Evolutionary conservation across 2,888 invertebrate genomes (phyloP), one percentile per base, ranked within the genome.

Genomic region (Frankliniella fusca): DNA sequence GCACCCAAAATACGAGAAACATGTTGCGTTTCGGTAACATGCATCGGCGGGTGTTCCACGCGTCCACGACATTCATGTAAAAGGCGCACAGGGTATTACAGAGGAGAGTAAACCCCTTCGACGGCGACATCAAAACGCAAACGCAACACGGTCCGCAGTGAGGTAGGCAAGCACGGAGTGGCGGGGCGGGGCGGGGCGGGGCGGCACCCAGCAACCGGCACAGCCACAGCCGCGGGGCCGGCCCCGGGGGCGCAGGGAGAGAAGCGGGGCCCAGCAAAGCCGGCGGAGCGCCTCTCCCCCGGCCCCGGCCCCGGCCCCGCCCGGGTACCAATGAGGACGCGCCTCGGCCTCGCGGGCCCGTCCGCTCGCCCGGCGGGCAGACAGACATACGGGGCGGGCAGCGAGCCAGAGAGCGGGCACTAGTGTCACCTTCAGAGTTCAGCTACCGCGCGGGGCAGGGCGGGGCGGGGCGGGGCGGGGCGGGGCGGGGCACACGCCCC

Each of bases 391-490:
- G 27, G 70, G 70, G 70, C 70, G 27, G 70, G 70, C 70, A 76
- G 27, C 70, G 70, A 23, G 70, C 70, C 70, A 76, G 70, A 76
- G 70, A 76, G 12, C 70, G 70, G 70, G 70, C 70, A 76, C 70
- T 76, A 76, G 70, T 76, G 70, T 76, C 70, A 76, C 70, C 70
- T 76, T 76, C 70, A 76, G 70, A 76, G 70, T 76, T 76, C 70
- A 76, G 70, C 70, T 76, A 76, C 70, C 70, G 70, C 70, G 20
- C 18, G 18, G 12, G 54, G 15, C 12, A 7, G 54, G 54, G 54
- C 7, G 54, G 12, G 54, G 54, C 11, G 54, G 54, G 54, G 54
- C 0, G 54, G 12, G 54, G 54, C 54, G 54, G 54, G 54, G 12
- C 12, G 54, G 12, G 15, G 18, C 54, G 54, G 54, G 15, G 54